phyloP scores from a whole-genome alignment of 1,140 invertebrate genomes.

The Eupristina koningsbergeri region DNA sequence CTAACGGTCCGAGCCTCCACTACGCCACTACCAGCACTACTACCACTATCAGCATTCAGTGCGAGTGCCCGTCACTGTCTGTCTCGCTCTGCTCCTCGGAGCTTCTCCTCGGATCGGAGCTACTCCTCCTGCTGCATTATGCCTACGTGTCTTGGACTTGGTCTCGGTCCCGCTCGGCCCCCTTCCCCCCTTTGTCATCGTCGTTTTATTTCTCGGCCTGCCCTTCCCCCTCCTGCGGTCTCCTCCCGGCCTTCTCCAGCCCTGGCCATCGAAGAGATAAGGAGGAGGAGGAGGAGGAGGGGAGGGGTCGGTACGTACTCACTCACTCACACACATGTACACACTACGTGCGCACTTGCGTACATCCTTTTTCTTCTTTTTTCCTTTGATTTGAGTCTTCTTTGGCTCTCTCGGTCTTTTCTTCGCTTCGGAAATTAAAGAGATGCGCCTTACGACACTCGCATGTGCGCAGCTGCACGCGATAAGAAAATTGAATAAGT shows the following conservation, averaged over 20 bases:
- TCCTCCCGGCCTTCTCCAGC: neutral
- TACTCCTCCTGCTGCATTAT: constrained; percentile 27
- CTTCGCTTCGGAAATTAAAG: constrained; percentile 38
- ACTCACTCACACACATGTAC: too few species aligned
- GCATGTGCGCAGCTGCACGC: neutral
- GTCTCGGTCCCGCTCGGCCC: constrained; percentile 12
- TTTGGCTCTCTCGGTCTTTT: neutral
- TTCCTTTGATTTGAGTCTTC: constrained; percentile 4
- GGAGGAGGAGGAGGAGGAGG: neutral
- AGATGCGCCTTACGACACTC: constrained; percentile 30
- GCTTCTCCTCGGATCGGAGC: neutral
- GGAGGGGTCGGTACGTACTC: neutral
- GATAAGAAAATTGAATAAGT: constrained; percentile 34
- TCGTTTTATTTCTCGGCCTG: constrained; percentile 15
- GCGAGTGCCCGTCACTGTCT: neutral
- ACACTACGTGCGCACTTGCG: too few species aligned
- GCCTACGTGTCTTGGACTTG: neutral
- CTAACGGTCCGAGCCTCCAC: constrained; percentile 70
- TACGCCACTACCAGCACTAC: constrained; percentile 52
- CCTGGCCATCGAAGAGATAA: too few species aligned
- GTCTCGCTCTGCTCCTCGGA: neutral
- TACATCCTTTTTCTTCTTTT: constrained; percentile 20
- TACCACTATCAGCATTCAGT: constrained; percentile 30
- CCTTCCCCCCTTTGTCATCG: neutral
- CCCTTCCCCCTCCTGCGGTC: too few species aligned